Base-by-base conservation (phyloP, 2,888 invertebrate genomes). In the Notodonta dromedarius region DNA sequence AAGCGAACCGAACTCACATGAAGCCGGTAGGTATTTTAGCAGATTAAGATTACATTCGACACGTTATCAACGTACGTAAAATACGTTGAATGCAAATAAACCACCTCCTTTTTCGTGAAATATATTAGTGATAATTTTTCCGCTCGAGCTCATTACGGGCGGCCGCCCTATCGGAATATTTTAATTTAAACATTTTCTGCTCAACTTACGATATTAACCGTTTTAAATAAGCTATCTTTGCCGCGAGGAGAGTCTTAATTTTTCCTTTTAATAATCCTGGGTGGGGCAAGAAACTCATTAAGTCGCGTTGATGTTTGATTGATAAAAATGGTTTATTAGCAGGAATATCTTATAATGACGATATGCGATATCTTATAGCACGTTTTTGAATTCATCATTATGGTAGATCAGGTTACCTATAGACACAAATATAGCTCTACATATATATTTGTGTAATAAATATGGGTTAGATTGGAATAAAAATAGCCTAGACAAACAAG, bases 21-120 rank as follows among this genome's bases (percentile, higher is more conserved):
- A 78, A 78, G 86, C 66, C 68, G 66, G 81, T 84, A 85, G 86
- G 86, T 84, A 87, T 83, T 82, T 80, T 74, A 84, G 77, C 73
- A 78, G 77, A 84, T 84, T 82, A 79, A 85, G 83, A 88, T 88
- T 86, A 83, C 75, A 74, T 76, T 81, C 83, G 83, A 88, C 89
- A 87, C 89, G 80, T 88, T 85, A 86, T 88, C 84, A 84, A 78
- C 61, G 78, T 82, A 78, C 78, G 81, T 81, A 79, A 82, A 80
- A 83, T 77, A 74, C 74, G 42, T 51, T 60, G 54, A 64, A 71
- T 73, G 75, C 75, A 75, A 80, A 81, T 76, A 73, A 73, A 75
- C 65, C 67, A 63, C 64, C 65, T 66, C 57, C 56, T 65, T 71
- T 77, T 78, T 74, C 48, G 64, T 61, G 63, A 76, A 66, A 73